Percentiles rank a stretch among this genome's conserved stretches.
phyloP scores from a whole-genome alignment of 2,797 vertebrate genomes.

The Parauchenoglanis punctatus region DNA sequence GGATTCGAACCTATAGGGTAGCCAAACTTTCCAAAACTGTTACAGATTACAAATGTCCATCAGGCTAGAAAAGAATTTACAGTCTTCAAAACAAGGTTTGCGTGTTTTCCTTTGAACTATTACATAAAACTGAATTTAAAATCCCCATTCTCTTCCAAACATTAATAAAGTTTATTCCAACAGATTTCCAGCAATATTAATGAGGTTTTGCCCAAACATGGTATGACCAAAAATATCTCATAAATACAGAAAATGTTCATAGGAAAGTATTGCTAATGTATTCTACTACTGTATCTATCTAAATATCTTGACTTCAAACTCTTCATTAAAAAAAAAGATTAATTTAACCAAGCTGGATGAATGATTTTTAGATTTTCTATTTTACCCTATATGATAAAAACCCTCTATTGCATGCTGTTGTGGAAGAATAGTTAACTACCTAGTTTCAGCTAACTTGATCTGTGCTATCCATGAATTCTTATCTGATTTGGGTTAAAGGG shows the following conservation, averaged over 20 bases:
- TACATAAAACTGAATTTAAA: neutral
- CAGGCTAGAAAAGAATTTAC: neutral
- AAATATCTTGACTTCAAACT: neutral
- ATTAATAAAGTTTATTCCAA: neutral
- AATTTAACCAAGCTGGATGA: too few relatives aligned
- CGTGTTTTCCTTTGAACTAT: neutral
- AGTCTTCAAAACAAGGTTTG: neutral
- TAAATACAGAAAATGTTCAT: neutral
- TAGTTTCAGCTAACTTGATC: neutral
- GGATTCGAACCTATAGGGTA: neutral
- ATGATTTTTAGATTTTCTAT: too few relatives aligned
- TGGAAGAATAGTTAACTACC: too few relatives aligned
- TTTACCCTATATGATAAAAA: too few relatives aligned
- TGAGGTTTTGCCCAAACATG: neutral
- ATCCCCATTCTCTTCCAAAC: neutral
- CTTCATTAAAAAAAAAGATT: neutral
- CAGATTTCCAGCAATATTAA: neutral
- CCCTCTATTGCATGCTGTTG: too few relatives aligned
- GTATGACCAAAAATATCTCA: neutral
- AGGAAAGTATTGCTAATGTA: neutral
- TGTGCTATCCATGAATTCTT: neutral
- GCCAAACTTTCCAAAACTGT: neutral
- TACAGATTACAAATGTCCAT: neutral
- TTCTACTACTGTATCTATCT: neutral
- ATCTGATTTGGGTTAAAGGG: neutral